Evolutionary conservation across 2,113 vertebrate species (phyloP), one percentile per base, ranked within the genome.

Genomic region (Pseudorhombus dupliciocellatus): DNA sequence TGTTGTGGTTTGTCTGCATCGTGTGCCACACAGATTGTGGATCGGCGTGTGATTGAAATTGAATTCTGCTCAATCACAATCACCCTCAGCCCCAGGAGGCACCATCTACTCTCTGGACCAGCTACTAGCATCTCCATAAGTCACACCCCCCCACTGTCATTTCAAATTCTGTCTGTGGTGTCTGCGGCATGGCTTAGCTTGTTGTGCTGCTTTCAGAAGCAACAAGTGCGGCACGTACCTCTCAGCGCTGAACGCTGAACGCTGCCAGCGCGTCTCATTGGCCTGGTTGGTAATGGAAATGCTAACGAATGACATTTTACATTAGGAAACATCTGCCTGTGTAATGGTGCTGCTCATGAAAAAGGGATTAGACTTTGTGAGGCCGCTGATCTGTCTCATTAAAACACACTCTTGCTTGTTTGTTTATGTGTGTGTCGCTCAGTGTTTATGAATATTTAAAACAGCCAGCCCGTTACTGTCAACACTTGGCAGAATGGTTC

Each of bases 361-460:
- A 88, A 70, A 78, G 56, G 66, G 62, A 84, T 87, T 77, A 73
- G 37, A 54, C 37, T 71, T 74, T 55, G 55, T 77, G 62, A 79
- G 66, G 78, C 31, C 73, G 62, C 56, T 54, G 70, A 77, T 85
- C 63, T 66, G 26, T 83, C 85, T 88, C 77, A 86, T 84, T 87
- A 88, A 87, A 86, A 68, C 79, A 61, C 22, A 55, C 56, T n/a
- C 31, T 71, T 70, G 73, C 71, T 70, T 83, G 73, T 86, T 80
- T 83, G 66, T 83, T 60, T 83, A 22, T 70, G 56, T 86, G 71
- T 73, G 82, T 73, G 62, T 73, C 77, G 68, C 70, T 68, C 58
- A 0, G 66, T 82, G 66, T 82, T 85, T 67, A 84, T 90, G 83
- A 90, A 88, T 90, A 91, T 89, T 87, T 84, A 81, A 90, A 88